Conservation (phyloP, 2,113 vertebrate genomes). For the Tapirus terrestris region DNA sequence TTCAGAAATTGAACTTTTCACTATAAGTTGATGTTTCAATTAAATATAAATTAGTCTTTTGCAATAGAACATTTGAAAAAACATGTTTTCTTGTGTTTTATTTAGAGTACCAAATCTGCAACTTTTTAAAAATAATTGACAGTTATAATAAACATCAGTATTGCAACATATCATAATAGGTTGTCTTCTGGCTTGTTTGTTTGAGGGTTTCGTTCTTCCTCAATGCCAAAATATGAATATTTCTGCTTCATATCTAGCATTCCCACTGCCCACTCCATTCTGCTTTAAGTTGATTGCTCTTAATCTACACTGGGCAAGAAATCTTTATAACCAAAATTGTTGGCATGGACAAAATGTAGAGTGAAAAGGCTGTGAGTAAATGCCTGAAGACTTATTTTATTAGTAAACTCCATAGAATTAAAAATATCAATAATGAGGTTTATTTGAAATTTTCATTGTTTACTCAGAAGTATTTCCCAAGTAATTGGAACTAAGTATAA, state of each 20-base stretch:
- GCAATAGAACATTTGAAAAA: background rate
- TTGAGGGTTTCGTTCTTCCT: background rate
- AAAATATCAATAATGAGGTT: background rate
- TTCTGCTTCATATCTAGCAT: background rate
- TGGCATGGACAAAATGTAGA: background rate
- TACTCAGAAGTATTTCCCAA: background rate
- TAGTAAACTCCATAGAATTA: background rate
- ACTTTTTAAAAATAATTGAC: background rate
- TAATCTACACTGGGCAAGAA: background rate
- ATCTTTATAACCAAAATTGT: background rate
- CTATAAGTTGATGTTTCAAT: background rate
- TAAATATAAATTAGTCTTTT: background rate
- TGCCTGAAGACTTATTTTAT: background rate
- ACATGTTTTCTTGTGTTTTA: background rate
- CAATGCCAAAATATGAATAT: background rate
- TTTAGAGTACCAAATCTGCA: background rate
- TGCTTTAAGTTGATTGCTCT: background rate
- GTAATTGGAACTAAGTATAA: background rate
- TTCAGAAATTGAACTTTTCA: background rate
- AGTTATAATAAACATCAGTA: background rate
- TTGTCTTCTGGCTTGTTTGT: background rate
- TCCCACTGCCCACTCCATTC: background rate
- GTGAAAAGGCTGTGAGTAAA: background rate
- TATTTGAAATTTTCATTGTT: background rate
- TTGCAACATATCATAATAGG: background rate